Evolutionary conservation across 2,888 invertebrate species (phyloP), one percentile per base, ranked within the genome.

Genomic region (Dendrolimus houi): DNA sequence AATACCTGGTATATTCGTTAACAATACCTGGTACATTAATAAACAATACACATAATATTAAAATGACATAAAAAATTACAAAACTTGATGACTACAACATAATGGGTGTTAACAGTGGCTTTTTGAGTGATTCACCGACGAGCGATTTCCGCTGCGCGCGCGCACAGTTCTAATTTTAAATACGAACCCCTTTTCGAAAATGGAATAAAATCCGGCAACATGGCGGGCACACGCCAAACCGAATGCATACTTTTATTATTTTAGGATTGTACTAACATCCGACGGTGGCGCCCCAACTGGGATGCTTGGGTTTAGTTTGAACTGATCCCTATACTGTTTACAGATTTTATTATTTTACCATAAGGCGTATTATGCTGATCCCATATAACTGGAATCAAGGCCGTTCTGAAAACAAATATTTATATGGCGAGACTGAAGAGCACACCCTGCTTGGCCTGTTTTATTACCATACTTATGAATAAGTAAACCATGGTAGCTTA

Each of bases 81-180:
- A 47, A 47, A 47, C 14, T 56, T 54, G 54, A 52, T 53, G 29
- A 55, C 12, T n/a, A 58, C 55, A 55, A 58, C 57, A 58, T 47
- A 47, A 47, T 63, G 64, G 67, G 69, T 70, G 47, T 47, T 47
- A 47, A 47, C 47, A 47, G 47, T 12, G 47, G 47, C 29, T 47
- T 47, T 64, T 70, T 59, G 65, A 63, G 65, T 88, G 89, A 88
- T 79, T 89, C 88, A 89, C 70, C 69, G 75, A 61, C 68, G 55
- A 74, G 77, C 83, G 76, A 86, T 89, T 89, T 89, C 89, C 89
- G 85, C 74, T 73, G 83, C 75, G 73, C 78, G 75, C 74, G 75
- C 74, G 74, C 76, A 62, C 60, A 74, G 80, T 77, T 87, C 88
- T 89, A 88, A 83, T 77, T 85, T 82, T 87, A 86, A 82, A 84